Evolutionary conservation across 2,113 vertebrate species (phyloP), one percentile per base, ranked within the genome.

Genomic region (Mystacornis crossleyi): DNA sequence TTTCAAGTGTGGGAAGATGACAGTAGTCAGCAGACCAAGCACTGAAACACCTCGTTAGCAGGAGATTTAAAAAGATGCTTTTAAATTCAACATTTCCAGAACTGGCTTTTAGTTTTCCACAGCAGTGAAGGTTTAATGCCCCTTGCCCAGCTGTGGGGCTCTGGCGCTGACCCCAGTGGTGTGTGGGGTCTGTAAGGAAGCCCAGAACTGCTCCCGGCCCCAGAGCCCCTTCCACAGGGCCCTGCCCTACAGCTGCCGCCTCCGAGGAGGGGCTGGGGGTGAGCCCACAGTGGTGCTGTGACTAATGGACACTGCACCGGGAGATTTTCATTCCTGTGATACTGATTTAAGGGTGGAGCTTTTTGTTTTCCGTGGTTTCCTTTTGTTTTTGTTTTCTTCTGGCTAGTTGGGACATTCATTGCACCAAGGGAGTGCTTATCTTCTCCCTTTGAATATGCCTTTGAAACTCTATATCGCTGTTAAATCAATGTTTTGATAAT

Each of bases 271-370:
- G 8, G 28, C 64, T 31, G 33, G 18, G 40, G 55, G 40, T 53
- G 34, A 51, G 24, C 38, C 69, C 2, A 0, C 33, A 20, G 0
- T 2, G n/a, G 12, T 50, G 18, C 60, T 0, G 43, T 15, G 61
- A 24, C 45, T 54, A 21, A 50, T 3, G n/a, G 57, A 9, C 10
- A 0, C 43, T 47, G 3, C 79, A 28, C 31, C 6, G 9, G 50
- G 28, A 75, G 9, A 8, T 26, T 47, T 12, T 34, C 20, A 21
- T 33, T 66, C 67, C 67, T 62, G 33, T 11, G 33, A 9, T 1
- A 60, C 73, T 2, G 38, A 16, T 6, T 54, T 6, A 28, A 58
- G 83, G 72, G 31, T 67, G 69, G 45, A 81, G 31, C 25, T 55
- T 67, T 55, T 33, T 18, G 29, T 53, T 71, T 31, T 29, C 69